Base-by-base conservation (phyloP, 2,113 vertebrate genomes). In the Gobiocypris rarus region DNA sequence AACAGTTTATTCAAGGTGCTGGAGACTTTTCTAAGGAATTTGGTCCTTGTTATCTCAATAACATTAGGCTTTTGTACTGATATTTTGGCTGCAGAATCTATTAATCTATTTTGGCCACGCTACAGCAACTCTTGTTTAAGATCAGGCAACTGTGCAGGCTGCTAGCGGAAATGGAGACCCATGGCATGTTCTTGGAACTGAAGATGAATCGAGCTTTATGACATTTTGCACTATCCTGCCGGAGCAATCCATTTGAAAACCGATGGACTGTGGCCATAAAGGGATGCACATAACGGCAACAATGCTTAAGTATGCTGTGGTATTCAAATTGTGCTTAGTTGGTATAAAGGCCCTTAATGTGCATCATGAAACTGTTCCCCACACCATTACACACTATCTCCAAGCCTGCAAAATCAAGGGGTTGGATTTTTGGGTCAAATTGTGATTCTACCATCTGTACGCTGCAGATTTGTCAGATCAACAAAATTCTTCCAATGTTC, bases 271-370 rank as follows among this genome's bases (percentile, higher is more conserved):
- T 82, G 65, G 48, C 61, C 8, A 24, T 82, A 82, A 82, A 82
- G 65, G 63, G 80, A 82, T 3, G 65, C 65, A 71, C 80, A 70
- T 52, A 82, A 82, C 80, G 56, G 80, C 80, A 82, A 71, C 78
- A 48, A 67, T 3, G 24, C 28, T 80, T 67, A 80, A 67, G 61
- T 34, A 67, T 3, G 2, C 61, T 0, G 19, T 80, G 59, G 43
- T 43, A 65, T 80, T 80, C 17, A 67, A 63, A 80, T 80, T 80
- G 59, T 67, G 61, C 43, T 80, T 80, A 50, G 78, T 52, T 80
- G 78, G 59, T 67, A 80, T 67, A 80, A 80, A 80, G 78, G 59
- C 59, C 43, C 59, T 26, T 80, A 67, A 80, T 52, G 78, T 67
- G 78, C 6, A 0, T 17, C 9, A 19, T 50, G 41, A 45, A 80